Evolutionary conservation across 2,888 invertebrate species (phyloP).

Genomic region (Hypolimnas misippus): DNA sequence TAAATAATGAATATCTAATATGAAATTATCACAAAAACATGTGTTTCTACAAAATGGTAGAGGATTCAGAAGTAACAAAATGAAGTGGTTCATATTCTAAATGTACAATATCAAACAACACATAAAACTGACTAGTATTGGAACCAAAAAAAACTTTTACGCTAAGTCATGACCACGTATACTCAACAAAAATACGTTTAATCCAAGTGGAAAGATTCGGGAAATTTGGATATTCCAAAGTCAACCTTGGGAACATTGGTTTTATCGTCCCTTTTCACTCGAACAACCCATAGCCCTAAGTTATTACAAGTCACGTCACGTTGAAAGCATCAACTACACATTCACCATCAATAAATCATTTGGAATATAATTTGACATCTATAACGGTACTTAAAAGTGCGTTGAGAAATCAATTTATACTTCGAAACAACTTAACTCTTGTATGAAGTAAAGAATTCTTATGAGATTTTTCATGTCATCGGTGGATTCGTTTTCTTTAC

Average conservation of each 20-base stretch:
- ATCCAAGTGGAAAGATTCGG: neutral
- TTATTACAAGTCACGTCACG: constrained; percentile 12
- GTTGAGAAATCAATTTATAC: constrained; percentile 2
- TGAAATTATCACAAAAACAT: no score
- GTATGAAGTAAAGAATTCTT: neutral
- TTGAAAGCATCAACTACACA: constrained; percentile 8
- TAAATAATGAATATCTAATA: no score
- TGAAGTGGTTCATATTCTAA: no score
- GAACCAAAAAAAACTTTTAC: neutral
- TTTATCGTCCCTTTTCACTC: neutral
- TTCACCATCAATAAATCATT: constrained; percentile 19
- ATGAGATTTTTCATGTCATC: no score
- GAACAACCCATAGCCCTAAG: neutral
- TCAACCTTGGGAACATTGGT: neutral
- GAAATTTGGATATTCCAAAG: neutral
- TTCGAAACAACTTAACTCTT: neutral
- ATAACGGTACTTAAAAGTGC: constrained; percentile 11
- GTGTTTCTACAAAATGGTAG: no score
- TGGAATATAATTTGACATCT: constrained; percentile 5
- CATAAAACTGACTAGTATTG: neutral
- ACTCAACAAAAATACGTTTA: neutral
- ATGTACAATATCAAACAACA: neutral
- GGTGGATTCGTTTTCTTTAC: no score
- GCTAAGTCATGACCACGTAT: neutral
- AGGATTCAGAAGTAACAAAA: no score